These are phyloP conservation scores for Cyanocitta stelleri DNA, from an alignment of 2,113 vertebrate genomes.

Conservation along the genomic window DNA sequence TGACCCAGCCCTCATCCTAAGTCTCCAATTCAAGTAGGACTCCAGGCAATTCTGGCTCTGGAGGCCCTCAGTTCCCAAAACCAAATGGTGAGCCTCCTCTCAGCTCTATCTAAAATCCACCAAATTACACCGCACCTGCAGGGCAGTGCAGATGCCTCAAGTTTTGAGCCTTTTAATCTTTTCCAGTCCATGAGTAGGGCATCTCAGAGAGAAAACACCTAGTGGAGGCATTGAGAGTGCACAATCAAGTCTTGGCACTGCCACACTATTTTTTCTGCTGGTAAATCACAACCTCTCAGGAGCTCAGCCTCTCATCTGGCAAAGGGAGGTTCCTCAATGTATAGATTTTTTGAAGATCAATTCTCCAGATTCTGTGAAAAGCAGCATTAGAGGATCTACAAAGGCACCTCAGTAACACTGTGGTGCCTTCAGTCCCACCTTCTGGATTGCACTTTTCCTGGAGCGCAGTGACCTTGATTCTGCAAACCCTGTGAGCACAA, in stretches of 20 bases:
- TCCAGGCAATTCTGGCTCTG: not conserved
- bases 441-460: not conserved
- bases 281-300: not conserved
- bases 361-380: not conserved
- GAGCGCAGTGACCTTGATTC: not conserved
- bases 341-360: not conserved
- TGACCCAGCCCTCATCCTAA: not conserved
- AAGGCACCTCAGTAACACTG: not conserved
- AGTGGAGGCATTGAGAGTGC: not conserved
- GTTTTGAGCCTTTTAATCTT: not conserved
- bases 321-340: not conserved
- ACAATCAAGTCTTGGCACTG: not conserved
- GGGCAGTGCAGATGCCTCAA: not conserved
- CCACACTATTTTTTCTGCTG: not conserved
- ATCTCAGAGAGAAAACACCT: not conserved
- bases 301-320: not conserved
- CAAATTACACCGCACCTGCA: not conserved
- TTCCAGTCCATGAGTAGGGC: not conserved
- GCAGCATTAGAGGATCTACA: not conserved
- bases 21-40: not conserved
- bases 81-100: not conserved
- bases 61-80: not conserved
- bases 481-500: not conserved
- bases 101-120: not conserved
- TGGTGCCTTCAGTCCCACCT: not conserved